Evolutionary conservation across 1,140 invertebrate genomes (phyloP), one percentile per base, ranked within the genome.

Genomic region (Callitettix versicolor): DNA sequence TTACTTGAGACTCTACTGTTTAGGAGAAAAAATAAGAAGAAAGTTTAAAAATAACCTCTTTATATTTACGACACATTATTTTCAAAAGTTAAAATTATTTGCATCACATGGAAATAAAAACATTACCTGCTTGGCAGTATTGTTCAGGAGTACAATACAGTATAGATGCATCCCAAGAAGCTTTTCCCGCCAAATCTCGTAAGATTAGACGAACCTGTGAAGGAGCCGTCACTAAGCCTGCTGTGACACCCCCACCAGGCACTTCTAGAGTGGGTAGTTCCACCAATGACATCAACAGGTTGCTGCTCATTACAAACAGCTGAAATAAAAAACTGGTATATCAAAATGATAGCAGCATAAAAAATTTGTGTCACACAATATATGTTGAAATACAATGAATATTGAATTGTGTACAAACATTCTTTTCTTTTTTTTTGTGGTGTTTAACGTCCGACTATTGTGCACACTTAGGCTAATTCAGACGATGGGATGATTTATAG

Each of bases 141-240:
- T 63, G 60, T 33, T 63, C 62, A 0, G 84, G 85, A 60, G 84
- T 80, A 65, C 82, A 82, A 67, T 92, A 91, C 1, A 97, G 73
- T 42, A 93, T 86, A 0, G 91, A 90, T 47, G 88, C 90, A 69
- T 97, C 93, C 94, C 94, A 98, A 60, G 88, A 93, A 47, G 89
- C 88, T 73, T 96, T 97, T n/a, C 95, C 94, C 44, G 88, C 85
- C n/a, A 97, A 74, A 72, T 96, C 93, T 26, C 95, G 76, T 44
- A 97, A 71, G 11, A 98, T 75, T 18, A 96, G 82, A 24, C 94
- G 75, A 20, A 95, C 63, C 59, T 78, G 71, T 33, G 74, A 75
- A 21, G 69, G 69, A 2, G 73, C 75, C 6, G 76, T 76, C 36
- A 61, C 61, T 38, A 79, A 69, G 60, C 79, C 85, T 3, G 85